phyloP scores from a whole-genome alignment of 2,113 vertebrate species.

The Rhabdomys dilectus region DNA sequence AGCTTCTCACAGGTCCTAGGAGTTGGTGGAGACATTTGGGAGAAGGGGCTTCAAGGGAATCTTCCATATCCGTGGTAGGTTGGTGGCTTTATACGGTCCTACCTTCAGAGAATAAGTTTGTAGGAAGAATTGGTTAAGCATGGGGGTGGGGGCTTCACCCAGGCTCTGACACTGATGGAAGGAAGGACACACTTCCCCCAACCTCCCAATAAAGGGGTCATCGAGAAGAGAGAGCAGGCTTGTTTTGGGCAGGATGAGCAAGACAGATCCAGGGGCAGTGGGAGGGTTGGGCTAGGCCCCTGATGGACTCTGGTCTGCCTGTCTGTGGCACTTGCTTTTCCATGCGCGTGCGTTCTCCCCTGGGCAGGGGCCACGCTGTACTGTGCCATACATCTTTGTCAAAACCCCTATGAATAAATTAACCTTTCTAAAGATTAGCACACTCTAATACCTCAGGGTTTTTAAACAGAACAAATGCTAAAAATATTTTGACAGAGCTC shows the following conservation, averaged over 20 bases:
- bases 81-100: rapidly evolving
- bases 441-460: slow-evolving; percentile 98
- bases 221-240: rapidly evolving
- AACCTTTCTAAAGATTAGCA: slow-evolving; percentile 99
- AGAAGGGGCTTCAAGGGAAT: background rate
- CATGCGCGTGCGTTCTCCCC: slow-evolving; percentile 87
- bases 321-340: background rate
- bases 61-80: background rate
- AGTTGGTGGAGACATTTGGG: no score
- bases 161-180: no score
- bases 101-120: rapidly evolving
- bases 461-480: slow-evolving; percentile 93
- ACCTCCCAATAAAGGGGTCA: background rate
- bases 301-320: rapidly evolving
- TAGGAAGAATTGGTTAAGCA: rapidly evolving
- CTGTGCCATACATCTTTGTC: slow-evolving; percentile 99
- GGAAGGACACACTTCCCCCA: background rate
- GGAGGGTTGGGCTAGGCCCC: background rate
- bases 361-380: slow-evolving; percentile 92
- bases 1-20: background rate
- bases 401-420: slow-evolving; percentile 99
- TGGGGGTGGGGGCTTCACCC: background rate
- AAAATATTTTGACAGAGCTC: slow-evolving; percentile 91
- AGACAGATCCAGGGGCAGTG: background rate
- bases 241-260: background rate